phyloP scores from a whole-genome alignment of 1,140 invertebrate genomes.

The Antheraea mylitta region DNA sequence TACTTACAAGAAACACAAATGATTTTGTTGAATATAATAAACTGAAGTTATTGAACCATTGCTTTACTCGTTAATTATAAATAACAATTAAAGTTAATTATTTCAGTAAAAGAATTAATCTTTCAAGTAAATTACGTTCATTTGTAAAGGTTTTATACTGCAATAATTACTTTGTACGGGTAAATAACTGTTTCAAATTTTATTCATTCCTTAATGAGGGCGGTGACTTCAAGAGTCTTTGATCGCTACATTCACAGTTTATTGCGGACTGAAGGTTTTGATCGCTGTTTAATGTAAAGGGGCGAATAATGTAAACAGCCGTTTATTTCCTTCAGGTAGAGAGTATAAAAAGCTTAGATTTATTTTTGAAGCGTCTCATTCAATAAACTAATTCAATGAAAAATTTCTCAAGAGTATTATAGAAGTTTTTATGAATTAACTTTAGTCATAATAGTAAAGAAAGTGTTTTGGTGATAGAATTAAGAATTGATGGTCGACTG shows the following conservation, averaged over 20 bases:
- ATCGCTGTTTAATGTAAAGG: constrained; percentile 2
- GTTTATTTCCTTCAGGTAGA: constrained; percentile 1
- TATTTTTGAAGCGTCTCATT: background rate
- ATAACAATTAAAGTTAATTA: too few species aligned
- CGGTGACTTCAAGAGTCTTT: background rate
- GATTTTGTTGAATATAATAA: too few species aligned
- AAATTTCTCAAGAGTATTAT: too few species aligned
- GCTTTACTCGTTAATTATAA: too few species aligned
- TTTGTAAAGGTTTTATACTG: background rate
- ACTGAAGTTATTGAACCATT: too few species aligned
- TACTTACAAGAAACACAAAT: too few species aligned
- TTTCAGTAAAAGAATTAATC: too few species aligned
- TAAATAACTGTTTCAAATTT: background rate
- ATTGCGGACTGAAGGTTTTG: background rate
- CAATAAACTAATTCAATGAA: background rate
- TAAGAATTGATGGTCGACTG: too few species aligned
- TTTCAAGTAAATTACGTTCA: background rate
- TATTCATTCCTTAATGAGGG: background rate
- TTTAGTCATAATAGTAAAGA: too few species aligned
- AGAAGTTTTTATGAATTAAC: too few species aligned
- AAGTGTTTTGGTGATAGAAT: too few species aligned
- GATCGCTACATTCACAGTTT: background rate
- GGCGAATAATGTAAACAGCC: background rate
- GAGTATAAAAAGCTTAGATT: background rate
- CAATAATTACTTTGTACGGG: background rate